Evolutionary conservation across 1,140 invertebrate species (phyloP).

Genomic region (Camponotus floridanus): DNA sequence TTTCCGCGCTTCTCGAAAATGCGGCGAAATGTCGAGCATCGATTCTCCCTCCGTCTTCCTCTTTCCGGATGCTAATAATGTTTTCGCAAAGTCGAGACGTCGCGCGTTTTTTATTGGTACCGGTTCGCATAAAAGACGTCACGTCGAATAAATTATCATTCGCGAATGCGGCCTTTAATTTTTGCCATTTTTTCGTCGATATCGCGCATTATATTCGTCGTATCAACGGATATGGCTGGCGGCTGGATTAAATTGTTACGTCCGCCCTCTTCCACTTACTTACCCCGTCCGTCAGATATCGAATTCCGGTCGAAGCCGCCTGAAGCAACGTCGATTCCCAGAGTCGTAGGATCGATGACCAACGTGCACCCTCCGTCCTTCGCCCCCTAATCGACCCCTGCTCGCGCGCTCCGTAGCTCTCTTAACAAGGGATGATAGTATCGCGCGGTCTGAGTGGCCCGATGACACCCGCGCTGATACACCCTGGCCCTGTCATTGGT

Average conservation of each 20-base stretch:
- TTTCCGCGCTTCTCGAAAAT: background rate
- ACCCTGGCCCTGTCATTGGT: conserved; percentile 75
- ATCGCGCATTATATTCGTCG: conserved; percentile 28
- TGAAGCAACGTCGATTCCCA: conserved; percentile 70
- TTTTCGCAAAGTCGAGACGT: background rate
- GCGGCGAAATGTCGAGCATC: conserved; percentile 1
- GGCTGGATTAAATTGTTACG: conserved; percentile 73
- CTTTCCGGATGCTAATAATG: background rate
- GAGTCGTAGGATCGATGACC: conserved; percentile 77
- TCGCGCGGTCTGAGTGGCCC: conserved; percentile 74
- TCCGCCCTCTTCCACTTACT: conserved; percentile 73
- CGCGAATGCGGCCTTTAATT: background rate
- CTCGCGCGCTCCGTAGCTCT: background rate
- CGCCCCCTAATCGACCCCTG: background rate
- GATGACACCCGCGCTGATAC: conserved; percentile 80
- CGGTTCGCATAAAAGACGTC: background rate
- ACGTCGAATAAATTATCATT: background rate
- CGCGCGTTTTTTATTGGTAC: background rate
- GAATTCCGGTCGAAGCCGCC: conserved; percentile 62
- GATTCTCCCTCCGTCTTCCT: background rate
- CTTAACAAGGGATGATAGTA: conserved; percentile 70
- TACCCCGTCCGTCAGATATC: conserved; percentile 67
- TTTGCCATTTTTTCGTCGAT: conserved; percentile 43
- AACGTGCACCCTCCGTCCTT: conserved; percentile 41
- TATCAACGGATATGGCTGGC: conserved; percentile 59